These are phyloP conservation scores for Lepisosteus osseus DNA, from an alignment of 2,113 vertebrate genomes.

Conservation along the genomic window DNA sequence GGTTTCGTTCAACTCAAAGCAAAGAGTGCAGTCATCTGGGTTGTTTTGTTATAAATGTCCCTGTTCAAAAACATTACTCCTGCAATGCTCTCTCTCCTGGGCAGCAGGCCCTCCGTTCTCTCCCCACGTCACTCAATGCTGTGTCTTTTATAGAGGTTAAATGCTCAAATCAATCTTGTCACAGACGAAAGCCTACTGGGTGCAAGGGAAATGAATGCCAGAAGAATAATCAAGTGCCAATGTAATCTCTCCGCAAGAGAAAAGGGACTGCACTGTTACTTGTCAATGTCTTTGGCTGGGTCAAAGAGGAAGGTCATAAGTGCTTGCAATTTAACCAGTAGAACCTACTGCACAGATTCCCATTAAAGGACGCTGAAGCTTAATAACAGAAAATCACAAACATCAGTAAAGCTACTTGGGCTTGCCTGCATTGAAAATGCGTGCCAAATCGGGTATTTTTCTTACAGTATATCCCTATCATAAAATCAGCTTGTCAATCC, in stretches of 20 bases:
- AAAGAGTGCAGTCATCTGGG: neutral
- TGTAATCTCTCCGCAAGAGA: constrained; percentile 50
- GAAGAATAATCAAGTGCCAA: constrained; percentile 56
- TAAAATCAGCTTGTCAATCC: too few species aligned
- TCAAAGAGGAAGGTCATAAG: constrained; percentile 32
- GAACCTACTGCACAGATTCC: neutral
- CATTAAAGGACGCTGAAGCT: neutral
- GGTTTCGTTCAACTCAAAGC: too few species aligned
- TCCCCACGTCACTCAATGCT: constrained; percentile 46
- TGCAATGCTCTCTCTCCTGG: neutral
- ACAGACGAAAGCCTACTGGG: constrained; percentile 46
- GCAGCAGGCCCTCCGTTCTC: constrained; percentile 21
- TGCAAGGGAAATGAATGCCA: constrained; percentile 59
- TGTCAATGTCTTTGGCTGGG: constrained; percentile 26
- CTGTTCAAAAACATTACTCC: neutral
- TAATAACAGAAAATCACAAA: neutral
- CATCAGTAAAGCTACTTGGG: too few species aligned
- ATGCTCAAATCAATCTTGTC: constrained; percentile 69
- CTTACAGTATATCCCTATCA: too few species aligned
- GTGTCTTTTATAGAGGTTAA: constrained; percentile 63
- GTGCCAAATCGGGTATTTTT: too few species aligned
- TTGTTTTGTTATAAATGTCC: neutral
- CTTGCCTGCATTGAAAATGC: too few species aligned
- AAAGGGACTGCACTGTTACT: constrained; percentile 36
- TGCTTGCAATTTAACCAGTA: neutral